Conservation (phyloP, 2,888 invertebrate species). For the Drosophila rubida region DNA sequence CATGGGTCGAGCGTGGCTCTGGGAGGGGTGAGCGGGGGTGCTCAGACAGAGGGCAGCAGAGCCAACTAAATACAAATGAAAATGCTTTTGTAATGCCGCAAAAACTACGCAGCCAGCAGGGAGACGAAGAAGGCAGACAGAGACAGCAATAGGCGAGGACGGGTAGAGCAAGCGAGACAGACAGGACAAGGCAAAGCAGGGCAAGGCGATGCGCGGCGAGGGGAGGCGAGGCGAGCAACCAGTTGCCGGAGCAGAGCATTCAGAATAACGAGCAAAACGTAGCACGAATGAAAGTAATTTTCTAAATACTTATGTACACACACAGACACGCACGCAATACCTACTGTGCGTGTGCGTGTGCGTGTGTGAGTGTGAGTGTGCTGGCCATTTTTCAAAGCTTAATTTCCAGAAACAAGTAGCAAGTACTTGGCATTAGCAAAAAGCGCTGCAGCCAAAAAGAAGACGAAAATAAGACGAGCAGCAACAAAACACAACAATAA, state of each 20-base stretch:
- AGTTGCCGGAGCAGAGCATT: constrained; percentile 52
- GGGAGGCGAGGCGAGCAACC: constrained; percentile 3
- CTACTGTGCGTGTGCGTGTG: constrained; percentile 12
- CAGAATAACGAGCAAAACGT: constrained; percentile 72
- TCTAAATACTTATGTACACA: constrained; percentile 67
- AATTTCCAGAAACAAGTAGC: constrained; percentile 66
- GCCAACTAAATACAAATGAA: constrained; percentile 77
- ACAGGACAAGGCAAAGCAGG: not conserved
- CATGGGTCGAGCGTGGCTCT: not conserved
- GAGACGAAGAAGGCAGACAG: not conserved
- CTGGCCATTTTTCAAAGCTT: constrained; percentile 76
- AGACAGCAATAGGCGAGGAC: not conserved
- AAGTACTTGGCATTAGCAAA: constrained; percentile 43
- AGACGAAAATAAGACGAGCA: not conserved
- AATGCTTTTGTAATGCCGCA: constrained; percentile 74
- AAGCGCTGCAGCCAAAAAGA: constrained; percentile 36
- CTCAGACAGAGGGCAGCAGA: not conserved
- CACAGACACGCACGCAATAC: not conserved
- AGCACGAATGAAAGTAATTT: constrained; percentile 79
- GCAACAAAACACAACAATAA: constrained; percentile 14
- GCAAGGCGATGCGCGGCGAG: too few relatives aligned
- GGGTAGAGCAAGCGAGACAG: not conserved
- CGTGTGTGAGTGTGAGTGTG: constrained; percentile 26
- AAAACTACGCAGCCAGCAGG: constrained; percentile 47
- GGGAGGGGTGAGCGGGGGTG: not conserved